Base-by-base conservation (phyloP, 1,140 invertebrate genomes). In the Eulimnadia texana region DNA sequence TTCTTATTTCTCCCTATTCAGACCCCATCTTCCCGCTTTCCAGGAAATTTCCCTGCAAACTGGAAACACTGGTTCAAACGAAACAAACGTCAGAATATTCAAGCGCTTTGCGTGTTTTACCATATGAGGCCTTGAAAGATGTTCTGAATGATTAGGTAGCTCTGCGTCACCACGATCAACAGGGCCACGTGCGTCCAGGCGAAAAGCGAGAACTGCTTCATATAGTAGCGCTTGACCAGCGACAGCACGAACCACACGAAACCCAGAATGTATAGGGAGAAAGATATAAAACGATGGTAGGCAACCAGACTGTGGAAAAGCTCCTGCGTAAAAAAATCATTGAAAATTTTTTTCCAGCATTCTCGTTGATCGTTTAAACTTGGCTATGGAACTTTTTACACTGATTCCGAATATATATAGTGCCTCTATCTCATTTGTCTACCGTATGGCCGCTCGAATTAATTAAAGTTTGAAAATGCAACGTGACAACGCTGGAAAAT, bases 151-250 rank as follows among this genome's bases (percentile, higher is more conserved):
- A 98, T 95, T 67, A 98, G 83, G 75, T 98, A 97, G 69, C 93
- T 96, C 76, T 97, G 94, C 3, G 91, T 92, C 33, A 98, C 95
- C 28, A 99, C 90, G 70, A 99, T 91, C 29, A 99, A 78, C 60
- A 98, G 76, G n/a, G 94, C 88, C 11, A 99, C 90, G 72, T 99
- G 97, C 16, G 95, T 98, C 92, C 93, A 99, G 33, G 95, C 96
- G 77, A 99, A 97, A 67, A 99, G 76, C 57, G 91, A 95, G 73
- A 99, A 99, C 76, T 99, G 96, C 66, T 93, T 86, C 79, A 98
- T 89, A 74, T 98, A 98, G 72, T 97, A 96, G 64, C 92, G 91
- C 74, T 98, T 97, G 50, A 94, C 89, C 10, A 99, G 81, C 28
- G 91, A 97, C 11, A 98, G 77, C 9, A 99, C 95, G 76, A 99